Base-by-base conservation (phyloP, 30 jellyfish, hydroid and myxozoan species). In the Chrysaora quinquecirrha region DNA sequence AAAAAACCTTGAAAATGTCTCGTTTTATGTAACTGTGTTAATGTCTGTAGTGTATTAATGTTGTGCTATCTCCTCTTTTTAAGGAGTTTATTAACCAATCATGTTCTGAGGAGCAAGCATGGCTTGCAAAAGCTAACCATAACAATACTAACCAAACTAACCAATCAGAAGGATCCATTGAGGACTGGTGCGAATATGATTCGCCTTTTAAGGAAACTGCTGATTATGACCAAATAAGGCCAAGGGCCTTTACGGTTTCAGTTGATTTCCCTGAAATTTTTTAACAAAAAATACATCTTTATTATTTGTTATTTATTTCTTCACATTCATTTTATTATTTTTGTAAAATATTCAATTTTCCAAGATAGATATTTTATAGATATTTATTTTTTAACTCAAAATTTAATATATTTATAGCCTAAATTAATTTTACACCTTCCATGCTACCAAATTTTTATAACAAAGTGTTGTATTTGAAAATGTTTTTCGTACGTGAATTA, bases 111-210 rank as follows among this genome's bases (percentile, higher is more conserved):
- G n/a, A n/a, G n/a, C n/a, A n/a, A n/a, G n/a, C n/a, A n/a, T n/a
- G n/a, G n/a, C n/a, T n/a, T n/a, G n/a, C n/a, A n/a, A n/a, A n/a
- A n/a, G 25, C 68, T 16, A 16, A 52, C 68, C 24, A 52, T 52
- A 52, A 19, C 58, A 46, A 31, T 30, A 28, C 60, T 66, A 66
- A 66, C 61, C n/a, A 66, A 22, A 66, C 78, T 66, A 66, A 66
- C 78, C 54, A 30, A 19, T 66, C 78, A 1, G 61, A 66, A 12
- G 78, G 31, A 66, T 66, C 60, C 61, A 3, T 66, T 23, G 78
- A 66, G 16, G 78, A 66, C 58, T 10, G 25, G 4, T 3, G 24
- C 27, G 68, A 52, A 9, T 52, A 20, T 25, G 29, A 52, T 9
- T 52, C 68, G 2, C 68, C 68, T 52, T 52, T 4, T 52, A 52